Base-by-base conservation (phyloP, 2,888 invertebrate species). In the Dryadula phaetusa region DNA sequence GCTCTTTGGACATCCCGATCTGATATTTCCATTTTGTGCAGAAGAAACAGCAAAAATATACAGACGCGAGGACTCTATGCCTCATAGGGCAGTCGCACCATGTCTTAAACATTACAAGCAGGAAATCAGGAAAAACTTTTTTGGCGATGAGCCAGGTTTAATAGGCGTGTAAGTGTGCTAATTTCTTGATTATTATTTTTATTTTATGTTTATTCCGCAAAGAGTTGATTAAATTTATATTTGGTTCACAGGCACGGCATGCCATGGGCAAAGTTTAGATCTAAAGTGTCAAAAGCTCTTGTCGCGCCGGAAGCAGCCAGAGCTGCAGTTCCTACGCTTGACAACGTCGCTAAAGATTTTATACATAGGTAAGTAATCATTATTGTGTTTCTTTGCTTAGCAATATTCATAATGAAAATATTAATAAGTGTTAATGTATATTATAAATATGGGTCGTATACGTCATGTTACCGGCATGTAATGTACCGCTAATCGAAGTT, bases 211-310 rank as follows among this genome's bases (percentile, higher is more conserved):
- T 18, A 46, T 28, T 16, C 10, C 52, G n/a, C 7, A n/a, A 10
- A 8, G 3, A 14, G 16, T 0, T 18, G 12, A 20, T 7, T 6
- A 18, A 12, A 32, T 18, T 44, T 14, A 28, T 20, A 40, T 46
- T 20, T 14, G 7, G 18, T 49, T 28, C 28, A 67, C 86, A 98
- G 98, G 72, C 97, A 98, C 83, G 98, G 98, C 0, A 95, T 96
- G 79, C 95, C 96, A 77, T 98, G 98, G 98, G 96, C 98, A 80
- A 93, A 94, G 74, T 96, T 98, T 82, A 94, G 98, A 72, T 95
- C 95, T 67, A 96, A 96, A 86, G 97, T 97, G 25, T 97, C 98
- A 77, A 96, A 97, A 83, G 95, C 96, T 74, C 94, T 98, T 85
- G 94, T 97, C 82, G 95, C 96, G 69, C 97, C 98, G 0, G 94